Base-by-base conservation (phyloP, 2,113 vertebrate genomes). In the Osmerus eperlanus region DNA sequence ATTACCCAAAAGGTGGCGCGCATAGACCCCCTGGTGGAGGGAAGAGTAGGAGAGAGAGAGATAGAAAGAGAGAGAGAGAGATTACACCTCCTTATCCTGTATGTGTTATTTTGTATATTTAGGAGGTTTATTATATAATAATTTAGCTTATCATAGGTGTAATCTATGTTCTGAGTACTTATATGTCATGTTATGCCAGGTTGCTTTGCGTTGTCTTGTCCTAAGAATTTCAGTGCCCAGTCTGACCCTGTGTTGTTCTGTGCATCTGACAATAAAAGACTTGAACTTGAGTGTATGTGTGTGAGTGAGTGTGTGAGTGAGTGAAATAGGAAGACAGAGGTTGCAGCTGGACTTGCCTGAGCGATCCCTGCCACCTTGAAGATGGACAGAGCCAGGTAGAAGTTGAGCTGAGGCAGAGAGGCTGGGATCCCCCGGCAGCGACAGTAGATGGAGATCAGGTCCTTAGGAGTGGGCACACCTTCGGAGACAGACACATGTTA, bases 361-460 rank as follows among this genome's bases (percentile, higher is more conserved):
- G 89, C 52, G 84, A 98, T 97, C 70, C 91, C 92, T 79, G 96
- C 96, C 74, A 95, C 69, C 84, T 98, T 98, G 87, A 98, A 98
- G 73, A 80, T 85, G 0, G 95, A 93, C 68, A 99, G 85, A n/a
- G 94, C 94, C 75, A 95, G 75, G 74, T 95, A 96, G 84, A 98
- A 98, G 79, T 96, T 95, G 60, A 95, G 80, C 65, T 91, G 83
- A 15, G 93, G 77, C 68, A 96, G 73, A 85, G 78, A 0, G 25
- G 78, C 62, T 15, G 83, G 81, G 70, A 94, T 91, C 70, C 80
- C 81, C 11, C 91, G 89, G 73, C 91, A 92, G 29, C 6, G 89
- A 70, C 91, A 93, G 84, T 98, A 99, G 78, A 94, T 80, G 28
- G 90, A 92, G 74, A 92, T 77, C 70, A 98, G 77, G 58, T 97